Evolutionary conservation across 2,113 vertebrate genomes (phyloP), one percentile per base, ranked within the genome.

Genomic region (Corvus moneduloides): DNA sequence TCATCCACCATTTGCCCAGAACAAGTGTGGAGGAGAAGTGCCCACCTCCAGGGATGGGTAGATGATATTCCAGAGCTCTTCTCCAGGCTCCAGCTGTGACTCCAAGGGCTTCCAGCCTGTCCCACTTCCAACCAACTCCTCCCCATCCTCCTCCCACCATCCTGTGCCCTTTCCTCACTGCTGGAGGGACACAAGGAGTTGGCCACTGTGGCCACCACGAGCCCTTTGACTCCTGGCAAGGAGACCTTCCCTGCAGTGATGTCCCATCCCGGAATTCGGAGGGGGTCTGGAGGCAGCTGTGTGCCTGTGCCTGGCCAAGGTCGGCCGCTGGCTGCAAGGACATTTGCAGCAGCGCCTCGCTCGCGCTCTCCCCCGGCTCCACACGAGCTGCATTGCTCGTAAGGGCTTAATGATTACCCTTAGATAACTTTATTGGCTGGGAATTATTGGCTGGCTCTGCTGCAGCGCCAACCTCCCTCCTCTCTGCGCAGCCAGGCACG

Each of bases 351-450:
- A 61, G 61, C 1, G 24, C 68, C 90, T 75, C 9, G 1, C 80
- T 82, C 43, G 3, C 61, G 35, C 58, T 37, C 64, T 90, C 51
- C 37, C 49, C 79, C 79, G 19, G 90, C 85, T 93, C 93, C 44
- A 12, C 35, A 3, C 3, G 8, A 63, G 86, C 92, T 92, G 88
- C 94, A 56, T 41, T 24, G 56, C 88, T 96, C 30, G 3, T 71
- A 41, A 94, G 95, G 69, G 41, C 61, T 92, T 85, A 92, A 87
- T 94, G 94, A 95, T 95, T 48, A 75, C 92, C 81, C 92, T 82
- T 6, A 63, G 96, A 84, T 76, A 91, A 91, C 95, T 92, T 91
- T 66, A 92, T 93, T 92, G 95, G 92, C 92, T 72, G 88, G 51
- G 88, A 76, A 80, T 83, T 87, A 89, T 93, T 22, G 92, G 90